A percentile compares a stretch with the other conserved stretches of the same genome.
Evolutionary conservation across 2,113 vertebrate genomes (phyloP).

Genomic region (Melanocharis versteri): DNA sequence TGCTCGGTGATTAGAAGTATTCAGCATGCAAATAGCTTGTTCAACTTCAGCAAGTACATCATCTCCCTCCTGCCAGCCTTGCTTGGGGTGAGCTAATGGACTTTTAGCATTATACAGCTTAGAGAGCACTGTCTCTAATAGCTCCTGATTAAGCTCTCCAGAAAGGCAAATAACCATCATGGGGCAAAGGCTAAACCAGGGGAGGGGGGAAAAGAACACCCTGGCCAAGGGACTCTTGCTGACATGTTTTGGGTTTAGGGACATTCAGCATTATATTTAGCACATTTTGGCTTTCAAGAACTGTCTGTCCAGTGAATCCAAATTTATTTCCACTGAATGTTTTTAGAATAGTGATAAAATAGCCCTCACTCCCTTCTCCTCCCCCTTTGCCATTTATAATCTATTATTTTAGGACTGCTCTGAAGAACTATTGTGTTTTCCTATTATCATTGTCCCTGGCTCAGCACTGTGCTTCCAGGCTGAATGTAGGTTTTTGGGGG

Average conservation of each 20-base stretch:
- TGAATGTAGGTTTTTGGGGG: slow-evolving; percentile 22
- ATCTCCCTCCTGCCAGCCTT: slow-evolving; percentile 40
- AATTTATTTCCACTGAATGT: not conserved
- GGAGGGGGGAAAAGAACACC: not conserved
- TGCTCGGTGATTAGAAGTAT: slow-evolving; percentile 22
- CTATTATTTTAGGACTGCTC: slow-evolving; percentile 24
- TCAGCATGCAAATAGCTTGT: slow-evolving; percentile 29
- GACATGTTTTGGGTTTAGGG: not conserved
- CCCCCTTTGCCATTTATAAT: slow-evolving; percentile 15
- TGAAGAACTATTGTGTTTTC: slow-evolving; percentile 27
- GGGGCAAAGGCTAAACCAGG: not conserved
- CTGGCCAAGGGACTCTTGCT: not conserved
- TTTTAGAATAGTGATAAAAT: slow-evolving; percentile 19
- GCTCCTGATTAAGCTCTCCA: slow-evolving; percentile 28
- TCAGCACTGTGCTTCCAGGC: slow-evolving; percentile 37
- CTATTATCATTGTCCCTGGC: slow-evolving; percentile 27
- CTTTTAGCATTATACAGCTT: slow-evolving; percentile 11
- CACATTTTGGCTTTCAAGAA: not conserved
- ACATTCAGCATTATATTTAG: slow-evolving; percentile 26
- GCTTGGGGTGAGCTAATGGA: slow-evolving; percentile 50
- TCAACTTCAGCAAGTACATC: slow-evolving; percentile 42
- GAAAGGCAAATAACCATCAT: not conserved
- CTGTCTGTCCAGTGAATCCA: not conserved
- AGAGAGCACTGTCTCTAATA: slow-evolving; percentile 6
- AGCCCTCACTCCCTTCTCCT: not conserved